Evolutionary conservation across 2,113 vertebrate genomes (phyloP).

Genomic region (Nyctereutes procyonoides): DNA sequence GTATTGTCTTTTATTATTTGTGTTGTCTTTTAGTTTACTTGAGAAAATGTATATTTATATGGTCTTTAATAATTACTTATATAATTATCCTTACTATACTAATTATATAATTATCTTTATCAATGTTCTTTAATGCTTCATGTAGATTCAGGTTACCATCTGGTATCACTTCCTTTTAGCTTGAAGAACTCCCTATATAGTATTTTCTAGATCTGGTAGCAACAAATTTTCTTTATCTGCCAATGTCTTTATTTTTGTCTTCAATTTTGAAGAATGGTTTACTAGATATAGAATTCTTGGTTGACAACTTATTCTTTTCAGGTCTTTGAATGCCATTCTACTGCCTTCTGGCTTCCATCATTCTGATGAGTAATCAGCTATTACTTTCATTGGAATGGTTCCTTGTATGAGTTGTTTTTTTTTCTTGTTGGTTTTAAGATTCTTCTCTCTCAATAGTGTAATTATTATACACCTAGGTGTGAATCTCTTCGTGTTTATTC

Average conservation of each 20-base stretch:
- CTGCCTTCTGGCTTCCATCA: neutral
- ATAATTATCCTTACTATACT: neutral
- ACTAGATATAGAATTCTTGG: neutral
- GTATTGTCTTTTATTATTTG: neutral
- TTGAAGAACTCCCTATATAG: neutral
- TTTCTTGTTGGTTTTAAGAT: constrained; percentile 15
- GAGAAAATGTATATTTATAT: neutral
- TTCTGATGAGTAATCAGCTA: neutral
- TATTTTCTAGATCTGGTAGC: neutral
- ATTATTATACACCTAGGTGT: neutral
- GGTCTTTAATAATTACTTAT: neutral
- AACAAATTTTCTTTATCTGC: neutral
- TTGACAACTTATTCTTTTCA: neutral
- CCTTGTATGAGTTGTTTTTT: neutral
- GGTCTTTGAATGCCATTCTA: neutral
- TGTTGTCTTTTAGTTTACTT: neutral
- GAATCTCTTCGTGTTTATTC: neutral
- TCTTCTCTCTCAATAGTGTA: neutral
- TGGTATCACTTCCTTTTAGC: neutral
- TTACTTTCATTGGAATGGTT: neutral
- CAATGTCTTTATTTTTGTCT: neutral
- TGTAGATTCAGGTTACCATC: neutral
- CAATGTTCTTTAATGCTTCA: neutral
- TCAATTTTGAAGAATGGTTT: neutral
- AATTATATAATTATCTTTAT: neutral